A percentile compares a stretch with the other conserved stretches of the same genome.
Conservation (phyloP, 2,113 vertebrate genomes). For the Austrofundulus limnaeus region DNA sequence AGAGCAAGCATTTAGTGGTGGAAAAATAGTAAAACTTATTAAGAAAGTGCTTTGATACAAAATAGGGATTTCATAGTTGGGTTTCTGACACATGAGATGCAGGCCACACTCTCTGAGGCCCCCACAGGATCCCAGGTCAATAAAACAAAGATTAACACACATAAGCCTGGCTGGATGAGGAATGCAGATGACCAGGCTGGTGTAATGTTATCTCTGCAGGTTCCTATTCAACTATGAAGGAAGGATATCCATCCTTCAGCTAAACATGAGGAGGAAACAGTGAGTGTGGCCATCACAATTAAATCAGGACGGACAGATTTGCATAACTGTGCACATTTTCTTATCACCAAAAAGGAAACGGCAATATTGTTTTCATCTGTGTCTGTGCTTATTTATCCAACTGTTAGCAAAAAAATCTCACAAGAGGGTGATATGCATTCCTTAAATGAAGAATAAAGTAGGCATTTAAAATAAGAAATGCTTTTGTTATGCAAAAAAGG, state of each 20-base stretch:
- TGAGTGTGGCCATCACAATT: slow-evolving; percentile 13
- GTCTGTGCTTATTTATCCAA: too few relatives aligned
- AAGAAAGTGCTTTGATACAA: slow-evolving; percentile 24
- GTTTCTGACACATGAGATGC: slow-evolving; percentile 11
- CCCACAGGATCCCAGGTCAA: not conserved
- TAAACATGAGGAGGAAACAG: not conserved
- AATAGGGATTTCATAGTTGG: slow-evolving; percentile 23
- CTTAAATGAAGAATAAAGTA: too few relatives aligned
- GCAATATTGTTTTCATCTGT: too few relatives aligned
- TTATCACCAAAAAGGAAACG: not conserved
- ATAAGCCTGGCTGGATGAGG: slow-evolving; percentile 5
- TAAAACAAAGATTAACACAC: slow-evolving; percentile 39
- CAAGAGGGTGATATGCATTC: too few relatives aligned
- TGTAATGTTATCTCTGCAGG: slow-evolving; percentile 40
- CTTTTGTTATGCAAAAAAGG: slow-evolving; percentile 69
- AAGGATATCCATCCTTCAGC: slow-evolving; percentile 28
- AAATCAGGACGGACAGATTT: slow-evolving; percentile 52
- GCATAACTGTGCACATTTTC: slow-evolving; percentile 61
- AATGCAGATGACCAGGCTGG: slow-evolving; percentile 31
- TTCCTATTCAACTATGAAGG: slow-evolving; percentile 8
- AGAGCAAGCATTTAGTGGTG: slow-evolving; percentile 18
- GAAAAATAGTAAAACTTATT: slow-evolving; percentile 36
- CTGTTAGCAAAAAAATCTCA: too few relatives aligned
- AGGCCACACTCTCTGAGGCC: not conserved
- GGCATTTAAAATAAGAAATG: slow-evolving; percentile 11